These are phyloP conservation scores for Doryteuthis pealeii DNA, from an alignment of 1,140 invertebrate genomes.

Conservation along the genomic window DNA sequence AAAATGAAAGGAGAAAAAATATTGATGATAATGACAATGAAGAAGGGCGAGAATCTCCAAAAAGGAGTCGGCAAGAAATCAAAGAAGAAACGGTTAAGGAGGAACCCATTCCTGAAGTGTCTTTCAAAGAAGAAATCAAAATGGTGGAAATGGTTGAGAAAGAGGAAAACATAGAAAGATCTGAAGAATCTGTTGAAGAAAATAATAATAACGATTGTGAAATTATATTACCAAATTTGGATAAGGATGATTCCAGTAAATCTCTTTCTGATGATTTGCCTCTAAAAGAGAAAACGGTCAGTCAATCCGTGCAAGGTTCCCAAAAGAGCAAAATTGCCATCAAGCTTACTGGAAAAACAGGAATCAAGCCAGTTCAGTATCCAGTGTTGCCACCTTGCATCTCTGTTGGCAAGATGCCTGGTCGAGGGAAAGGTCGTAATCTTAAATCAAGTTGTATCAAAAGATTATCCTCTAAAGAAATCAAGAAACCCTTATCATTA, in stretches of 20 bases:
- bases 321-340: constrained; percentile 10
- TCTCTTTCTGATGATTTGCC: too few relatives aligned
- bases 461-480: neutral
- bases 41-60: neutral
- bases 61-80: neutral
- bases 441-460: neutral
- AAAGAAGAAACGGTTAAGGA: neutral
- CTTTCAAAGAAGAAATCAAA: neutral
- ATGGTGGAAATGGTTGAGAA: neutral
- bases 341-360: constrained; percentile 13
- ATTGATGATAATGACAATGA: constrained; percentile 6
- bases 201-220: too few relatives aligned
- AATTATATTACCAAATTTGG: too few relatives aligned
- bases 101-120: neutral
- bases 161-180: neutral
- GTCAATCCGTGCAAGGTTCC: neutral
- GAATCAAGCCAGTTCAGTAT: constrained; percentile 5
- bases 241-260: too few relatives aligned
- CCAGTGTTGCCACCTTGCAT: constrained; percentile 2
- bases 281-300: neutral
- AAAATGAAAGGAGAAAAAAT: neutral
- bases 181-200: too few relatives aligned
- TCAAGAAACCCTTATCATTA: neutral
- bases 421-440: neutral
- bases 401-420: constrained; percentile 8